A percentile compares a stretch with the other conserved stretches of the same genome.
Evolutionary conservation across 1,140 invertebrate species (phyloP).

Genomic region (Apis dorsata): DNA sequence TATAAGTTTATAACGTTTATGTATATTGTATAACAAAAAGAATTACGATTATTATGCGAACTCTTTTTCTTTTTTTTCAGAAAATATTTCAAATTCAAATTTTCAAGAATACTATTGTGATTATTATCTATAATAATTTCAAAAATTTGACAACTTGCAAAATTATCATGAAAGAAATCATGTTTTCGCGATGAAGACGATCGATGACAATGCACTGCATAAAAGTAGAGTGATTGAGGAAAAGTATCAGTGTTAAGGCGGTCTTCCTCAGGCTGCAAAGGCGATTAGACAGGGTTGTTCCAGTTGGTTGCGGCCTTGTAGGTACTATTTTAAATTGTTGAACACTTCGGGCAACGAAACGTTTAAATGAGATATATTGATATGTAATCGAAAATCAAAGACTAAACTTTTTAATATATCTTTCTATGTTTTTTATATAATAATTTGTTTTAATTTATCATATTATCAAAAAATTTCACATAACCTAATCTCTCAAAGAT

Average conservation of each 20-base stretch:
- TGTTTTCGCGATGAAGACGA: constrained; percentile 5
- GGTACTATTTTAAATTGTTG: background rate
- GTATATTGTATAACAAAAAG: no score
- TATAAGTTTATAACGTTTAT: no score
- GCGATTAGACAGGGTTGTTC: constrained; percentile 23
- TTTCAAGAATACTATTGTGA: background rate
- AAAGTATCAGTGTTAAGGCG: constrained; percentile 24
- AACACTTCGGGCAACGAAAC: background rate
- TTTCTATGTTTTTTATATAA: background rate
- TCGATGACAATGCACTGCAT: constrained; percentile 12
- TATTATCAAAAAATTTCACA: no score
- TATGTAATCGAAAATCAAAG: background rate
- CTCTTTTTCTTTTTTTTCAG: no score
- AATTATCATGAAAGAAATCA: constrained; percentile 4
- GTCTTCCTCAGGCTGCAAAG: constrained; percentile 34
- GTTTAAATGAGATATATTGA: background rate
- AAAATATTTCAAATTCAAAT: no score
- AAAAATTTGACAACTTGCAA: background rate
- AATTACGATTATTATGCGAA: no score
- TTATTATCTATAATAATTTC: background rate
- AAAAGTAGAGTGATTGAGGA: constrained; percentile 36
- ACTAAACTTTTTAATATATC: background rate
- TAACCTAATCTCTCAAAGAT: no score
- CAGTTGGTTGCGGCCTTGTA: constrained; percentile 23
- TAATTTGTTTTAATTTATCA: no score